phyloP scores from a whole-genome alignment of 1,140 invertebrate genomes.

The Pachypsylla venusta region DNA sequence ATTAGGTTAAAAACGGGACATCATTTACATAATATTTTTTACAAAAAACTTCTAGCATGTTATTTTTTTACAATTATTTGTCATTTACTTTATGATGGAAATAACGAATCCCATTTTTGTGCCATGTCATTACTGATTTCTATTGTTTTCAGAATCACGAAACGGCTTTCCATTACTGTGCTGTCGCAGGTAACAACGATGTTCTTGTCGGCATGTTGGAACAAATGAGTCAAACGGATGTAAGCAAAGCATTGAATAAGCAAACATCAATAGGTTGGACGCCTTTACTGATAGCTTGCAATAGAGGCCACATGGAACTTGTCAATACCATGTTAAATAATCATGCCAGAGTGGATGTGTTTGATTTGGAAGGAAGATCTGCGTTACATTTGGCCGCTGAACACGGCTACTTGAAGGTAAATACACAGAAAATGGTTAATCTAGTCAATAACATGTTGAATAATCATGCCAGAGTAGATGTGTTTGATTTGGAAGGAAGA shows the following conservation, averaged over 20 bases:
- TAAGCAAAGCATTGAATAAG: constrained; percentile 84
- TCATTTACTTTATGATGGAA: too few relatives aligned
- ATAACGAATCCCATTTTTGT: too few relatives aligned
- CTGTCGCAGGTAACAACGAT: constrained; percentile 87
- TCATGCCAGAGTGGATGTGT: constrained; percentile 95
- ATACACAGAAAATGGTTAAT: constrained; percentile 7
- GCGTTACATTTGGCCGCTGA: constrained; percentile 91
- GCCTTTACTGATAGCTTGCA: constrained; percentile 80
- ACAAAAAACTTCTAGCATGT: too few relatives aligned
- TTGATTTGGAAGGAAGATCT: constrained; percentile 89
- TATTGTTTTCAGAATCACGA: constrained; percentile 65
- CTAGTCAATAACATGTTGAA: constrained; percentile 60
- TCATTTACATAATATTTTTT: too few relatives aligned
- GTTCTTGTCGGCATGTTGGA: constrained; percentile 84
- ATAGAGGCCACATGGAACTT: constrained; percentile 34
- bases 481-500: constrained; percentile 91
- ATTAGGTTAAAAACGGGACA: too few relatives aligned
- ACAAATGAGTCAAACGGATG: constrained; percentile 67
- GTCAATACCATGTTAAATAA: constrained; percentile 70
- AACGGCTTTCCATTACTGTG: constrained; percentile 90
- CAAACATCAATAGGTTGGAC: constrained; percentile 90
- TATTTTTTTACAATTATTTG: too few relatives aligned
- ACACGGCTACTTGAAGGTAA: constrained; percentile 67
- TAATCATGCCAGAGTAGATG: constrained; percentile 92
- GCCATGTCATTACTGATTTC: too few relatives aligned